A percentile compares a stretch with the other conserved stretches of the same genome.
phyloP scores from a whole-genome alignment of 1,140 invertebrate genomes.

The Monomorium pharaonis region DNA sequence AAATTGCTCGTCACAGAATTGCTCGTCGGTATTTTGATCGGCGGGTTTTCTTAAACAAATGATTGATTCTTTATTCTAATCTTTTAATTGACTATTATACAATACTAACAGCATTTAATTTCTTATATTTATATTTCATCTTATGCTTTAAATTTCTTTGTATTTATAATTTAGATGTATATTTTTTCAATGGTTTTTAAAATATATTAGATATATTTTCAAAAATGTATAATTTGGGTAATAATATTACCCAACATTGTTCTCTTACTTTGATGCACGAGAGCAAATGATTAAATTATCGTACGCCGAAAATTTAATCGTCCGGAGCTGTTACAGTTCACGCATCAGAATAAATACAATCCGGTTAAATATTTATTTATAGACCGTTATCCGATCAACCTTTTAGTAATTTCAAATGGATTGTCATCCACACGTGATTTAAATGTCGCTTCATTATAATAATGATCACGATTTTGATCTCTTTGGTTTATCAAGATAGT shows the following conservation, averaged over 20 bases:
- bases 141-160: background rate
- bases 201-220: background rate
- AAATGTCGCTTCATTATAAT: background rate
- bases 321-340: slow-evolving; percentile 42
- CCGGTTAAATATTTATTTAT: slow-evolving; percentile 55
- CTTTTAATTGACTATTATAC: background rate
- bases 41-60: background rate
- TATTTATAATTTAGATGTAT: background rate
- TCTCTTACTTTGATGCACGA: background rate
- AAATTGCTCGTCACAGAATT: background rate
- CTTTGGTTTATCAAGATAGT: background rate
- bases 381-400: background rate
- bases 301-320: slow-evolving; percentile 34
- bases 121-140: background rate
- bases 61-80: background rate
- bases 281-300: slow-evolving; percentile 43
- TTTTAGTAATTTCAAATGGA: background rate
- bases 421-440: background rate
- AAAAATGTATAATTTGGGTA: background rate
- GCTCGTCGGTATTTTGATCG: background rate
- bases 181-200: background rate
- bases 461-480: background rate
- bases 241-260: background rate
- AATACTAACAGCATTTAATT: background rate
- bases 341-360: slow-evolving; percentile 54